Evolutionary conservation across 35 echinoderm and acorn worm genomes (phyloP).

Genomic region (Heliocidaris tuberculata): DNA sequence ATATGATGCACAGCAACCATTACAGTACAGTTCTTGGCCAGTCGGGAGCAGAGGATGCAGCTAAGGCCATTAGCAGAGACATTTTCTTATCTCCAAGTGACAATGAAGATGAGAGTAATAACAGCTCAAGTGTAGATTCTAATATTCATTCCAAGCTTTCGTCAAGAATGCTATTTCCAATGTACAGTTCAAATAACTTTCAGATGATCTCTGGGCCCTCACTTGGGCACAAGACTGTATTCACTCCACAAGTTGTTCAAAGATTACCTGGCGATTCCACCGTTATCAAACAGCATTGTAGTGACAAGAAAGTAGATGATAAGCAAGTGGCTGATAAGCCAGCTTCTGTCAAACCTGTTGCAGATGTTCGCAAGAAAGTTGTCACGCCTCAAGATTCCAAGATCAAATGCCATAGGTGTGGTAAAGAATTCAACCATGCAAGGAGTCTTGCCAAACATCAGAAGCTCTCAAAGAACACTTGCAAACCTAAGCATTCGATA

Average conservation of each 20-base stretch:
- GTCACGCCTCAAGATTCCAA: neutral
- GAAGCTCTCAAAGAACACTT: slow-evolving; percentile 30
- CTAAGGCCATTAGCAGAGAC: slow-evolving; percentile 32
- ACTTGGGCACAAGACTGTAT: slow-evolving; percentile 6
- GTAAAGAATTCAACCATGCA: slow-evolving; percentile 37
- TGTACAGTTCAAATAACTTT: slow-evolving; percentile 17
- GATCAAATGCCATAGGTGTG: slow-evolving; percentile 32
- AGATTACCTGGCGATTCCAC: slow-evolving; percentile 35
- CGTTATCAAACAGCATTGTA: slow-evolving; percentile 28
- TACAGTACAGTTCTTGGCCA: slow-evolving; percentile 80
- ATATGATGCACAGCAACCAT: slow-evolving; percentile 79
- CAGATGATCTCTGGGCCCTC: neutral
- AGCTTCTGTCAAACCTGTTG: neutral
- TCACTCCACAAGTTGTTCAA: slow-evolving; percentile 39
- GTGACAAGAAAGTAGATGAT: neutral
- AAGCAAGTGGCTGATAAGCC: neutral
- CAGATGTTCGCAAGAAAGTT: neutral
- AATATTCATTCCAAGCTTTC: slow-evolving; percentile 29
- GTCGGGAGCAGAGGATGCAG: slow-evolving; percentile 42
- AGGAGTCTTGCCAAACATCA: slow-evolving; percentile 45
- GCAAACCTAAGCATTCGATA: slow-evolving; percentile 26
- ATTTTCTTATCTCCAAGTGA: slow-evolving; percentile 3
- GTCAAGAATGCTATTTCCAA: slow-evolving; percentile 9
- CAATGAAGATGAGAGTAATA: slow-evolving; percentile 28
- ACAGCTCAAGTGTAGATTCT: slow-evolving; percentile 3